Conservation (phyloP, 2,797 vertebrate species). For the Oryzias sinensis region DNA sequence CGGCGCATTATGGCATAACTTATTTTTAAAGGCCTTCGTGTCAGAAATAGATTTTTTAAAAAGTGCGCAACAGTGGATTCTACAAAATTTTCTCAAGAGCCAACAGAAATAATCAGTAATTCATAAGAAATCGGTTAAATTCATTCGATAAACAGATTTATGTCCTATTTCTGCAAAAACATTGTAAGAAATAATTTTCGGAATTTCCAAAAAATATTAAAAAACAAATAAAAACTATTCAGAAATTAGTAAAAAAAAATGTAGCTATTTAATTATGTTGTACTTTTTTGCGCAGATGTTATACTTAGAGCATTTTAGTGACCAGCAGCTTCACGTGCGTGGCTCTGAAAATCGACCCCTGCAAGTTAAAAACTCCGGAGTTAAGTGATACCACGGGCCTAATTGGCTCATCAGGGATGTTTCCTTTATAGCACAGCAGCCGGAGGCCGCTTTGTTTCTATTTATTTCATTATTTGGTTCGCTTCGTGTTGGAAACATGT, state of each 20-base stretch:
- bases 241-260: slow-evolving; percentile 8
- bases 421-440: slow-evolving; percentile 59
- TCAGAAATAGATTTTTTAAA: slow-evolving; percentile 7
- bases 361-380: slow-evolving; percentile 65
- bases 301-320: slow-evolving; percentile 65
- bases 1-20: slow-evolving; percentile 8
- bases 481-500: slow-evolving; percentile 46
- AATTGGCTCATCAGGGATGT: slow-evolving; percentile 74
- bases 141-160: slow-evolving; percentile 49
- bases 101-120: slow-evolving; percentile 38
- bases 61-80: slow-evolving; percentile 20
- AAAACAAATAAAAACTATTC: too few species aligned
- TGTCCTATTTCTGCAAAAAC: slow-evolving; percentile 40
- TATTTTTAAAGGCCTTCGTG: slow-evolving; percentile 43
- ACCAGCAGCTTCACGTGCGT: slow-evolving; percentile 54
- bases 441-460: slow-evolving; percentile 51
- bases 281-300: slow-evolving; percentile 39
- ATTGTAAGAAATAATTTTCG: slow-evolving; percentile 31
- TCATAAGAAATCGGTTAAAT: slow-evolving; percentile 63
- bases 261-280: slow-evolving; percentile 46
- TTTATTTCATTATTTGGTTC: neutral
- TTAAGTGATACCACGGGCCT: slow-evolving; percentile 66
- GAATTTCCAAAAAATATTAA: slow-evolving; percentile 35
- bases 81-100: slow-evolving; percentile 40
- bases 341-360: slow-evolving; percentile 68